Base-by-base conservation (phyloP, 2,113 vertebrate genomes). In the Calonectris borealis region DNA sequence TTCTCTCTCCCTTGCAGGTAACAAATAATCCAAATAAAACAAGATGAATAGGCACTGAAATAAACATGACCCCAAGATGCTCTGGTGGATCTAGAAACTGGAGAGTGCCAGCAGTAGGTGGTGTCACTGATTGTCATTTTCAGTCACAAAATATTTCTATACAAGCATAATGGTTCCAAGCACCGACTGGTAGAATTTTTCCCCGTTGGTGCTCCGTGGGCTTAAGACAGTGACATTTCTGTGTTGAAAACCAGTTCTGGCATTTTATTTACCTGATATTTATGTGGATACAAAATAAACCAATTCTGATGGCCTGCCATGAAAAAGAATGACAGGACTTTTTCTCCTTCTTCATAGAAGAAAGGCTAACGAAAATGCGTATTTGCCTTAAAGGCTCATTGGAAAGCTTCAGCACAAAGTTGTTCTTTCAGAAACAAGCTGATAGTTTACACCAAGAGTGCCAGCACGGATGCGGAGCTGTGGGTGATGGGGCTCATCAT, bases 381-480 rank as follows among this genome's bases (percentile, higher is more conserved):
- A 15, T 38, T 55, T 68, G 6, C 17, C 31, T 64, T 44, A 57
- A 64, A 76, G 12, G 8, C 38, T 70, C 29, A 46, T 32, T 46
- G 36, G 27, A 90, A 57, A 52, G 4, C 29, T 46, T 76, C 17
- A 40, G n/a, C 1, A 0, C 10, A 42, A 29, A 60, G 14, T 20
- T 72, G 10, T 40, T 62, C 36, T 64, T 93, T 51, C 27, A 51
- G 29, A 57, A 76, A 31, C 32, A 86, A 46, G 27, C 13, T 64
- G 22, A 11, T n/a, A 38, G 36, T 2, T 86, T 51, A 32, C 34
- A 57, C 12, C 25, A 66, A 42, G 32, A n/a, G 5, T 14, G 6
- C 21, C 6, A 32, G 21, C 55, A 20, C 0, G 2, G 49, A 46
- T 2, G 0, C 34, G 15, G 36, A 7, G 14, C 36, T 86, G 32